A percentile compares a stretch with the other conserved stretches of the same genome.
These are phyloP conservation scores for Melanotaenia nigrans DNA, from an alignment of 2,797 vertebrate species.

Conservation along the genomic window DNA sequence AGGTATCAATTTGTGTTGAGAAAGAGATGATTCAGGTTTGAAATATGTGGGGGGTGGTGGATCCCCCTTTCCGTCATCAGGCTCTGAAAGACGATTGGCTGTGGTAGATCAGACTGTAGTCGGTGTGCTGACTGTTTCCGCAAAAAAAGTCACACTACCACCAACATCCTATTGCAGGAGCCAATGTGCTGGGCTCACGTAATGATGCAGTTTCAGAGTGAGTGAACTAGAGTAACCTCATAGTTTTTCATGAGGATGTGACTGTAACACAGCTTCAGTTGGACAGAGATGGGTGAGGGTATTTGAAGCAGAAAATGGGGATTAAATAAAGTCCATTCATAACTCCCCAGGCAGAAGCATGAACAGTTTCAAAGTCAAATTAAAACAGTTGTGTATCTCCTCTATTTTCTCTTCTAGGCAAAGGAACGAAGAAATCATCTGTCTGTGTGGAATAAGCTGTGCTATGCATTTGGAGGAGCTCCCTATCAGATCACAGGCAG, in stretches of 20 bases:
- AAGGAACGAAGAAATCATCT: conserved; percentile 75
- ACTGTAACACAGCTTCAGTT: conserved; percentile 15
- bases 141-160: conserved; percentile 46
- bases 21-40: conserved; percentile 21
- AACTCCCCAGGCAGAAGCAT: conserved; percentile 3
- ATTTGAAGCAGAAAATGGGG: conserved; percentile 5
- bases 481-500: conserved; percentile 95
- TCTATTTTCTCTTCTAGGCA: conserved; percentile 44
- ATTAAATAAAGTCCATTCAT: conserved; percentile 9
- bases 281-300: background rate
- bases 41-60: conserved; percentile 4
- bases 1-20: background rate
- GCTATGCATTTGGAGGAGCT: conserved; percentile 92
- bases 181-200: conserved; percentile 57
- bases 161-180: conserved; percentile 63
- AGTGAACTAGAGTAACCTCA: conserved; percentile 70
- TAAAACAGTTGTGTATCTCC: background rate
- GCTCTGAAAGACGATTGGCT: conserved; percentile 23
- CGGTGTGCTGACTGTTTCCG: conserved; percentile 28
- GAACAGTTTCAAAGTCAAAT: background rate
- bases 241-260: conserved; percentile 8
- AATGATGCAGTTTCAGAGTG: conserved; percentile 21
- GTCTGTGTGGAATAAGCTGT: conserved; percentile 89
- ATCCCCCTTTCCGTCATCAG: conserved; percentile 6
- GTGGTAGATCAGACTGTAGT: background rate